Conservation (phyloP, 2,888 invertebrate genomes). For the Phyllotreta cruciferae region DNA sequence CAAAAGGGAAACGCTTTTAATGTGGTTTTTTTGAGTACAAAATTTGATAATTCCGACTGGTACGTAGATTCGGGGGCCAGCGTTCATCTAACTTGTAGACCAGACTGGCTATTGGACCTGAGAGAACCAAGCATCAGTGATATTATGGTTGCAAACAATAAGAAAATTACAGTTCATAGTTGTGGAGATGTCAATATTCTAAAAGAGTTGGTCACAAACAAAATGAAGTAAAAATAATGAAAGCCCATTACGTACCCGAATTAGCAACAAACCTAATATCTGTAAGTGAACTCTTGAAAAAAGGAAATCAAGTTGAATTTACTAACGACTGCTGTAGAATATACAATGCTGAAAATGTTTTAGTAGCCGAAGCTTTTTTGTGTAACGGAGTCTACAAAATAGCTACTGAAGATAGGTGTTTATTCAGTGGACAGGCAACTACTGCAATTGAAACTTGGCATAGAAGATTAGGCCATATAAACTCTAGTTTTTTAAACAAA, state of each 20-base stretch:
- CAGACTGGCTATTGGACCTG: conserved; percentile 40
- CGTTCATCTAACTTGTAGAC: conserved; percentile 42
- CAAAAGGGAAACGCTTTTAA: too few relatives aligned
- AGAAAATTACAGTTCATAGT: conserved; percentile 37
- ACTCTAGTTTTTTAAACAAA: conserved; percentile 3
- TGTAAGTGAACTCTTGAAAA: conserved; percentile 43
- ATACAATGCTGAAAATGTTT: too few relatives aligned
- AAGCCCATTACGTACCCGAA: too few relatives aligned
- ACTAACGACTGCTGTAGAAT: background rate
- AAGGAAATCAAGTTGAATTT: conserved; percentile 40
- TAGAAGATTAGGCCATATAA: conserved; percentile 29
- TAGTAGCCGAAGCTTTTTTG: too few relatives aligned
- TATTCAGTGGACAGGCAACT: conserved; percentile 28
- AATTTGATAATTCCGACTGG: too few relatives aligned
- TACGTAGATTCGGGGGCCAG: conserved; percentile 49
- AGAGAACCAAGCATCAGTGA: conserved; percentile 24
- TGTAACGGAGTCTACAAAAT: conserved; percentile 6
- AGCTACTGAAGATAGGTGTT: too few relatives aligned
- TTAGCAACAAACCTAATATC: too few relatives aligned
- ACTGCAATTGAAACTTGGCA: conserved; percentile 37
- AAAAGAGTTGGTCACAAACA: too few relatives aligned
- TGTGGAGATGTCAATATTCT: too few relatives aligned
- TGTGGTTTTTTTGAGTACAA: too few relatives aligned
- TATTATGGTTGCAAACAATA: conserved; percentile 38
- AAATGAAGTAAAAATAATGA: too few relatives aligned